Conservation (phyloP, 2,113 vertebrate genomes). For the Cyprinodon brontotheroides region DNA sequence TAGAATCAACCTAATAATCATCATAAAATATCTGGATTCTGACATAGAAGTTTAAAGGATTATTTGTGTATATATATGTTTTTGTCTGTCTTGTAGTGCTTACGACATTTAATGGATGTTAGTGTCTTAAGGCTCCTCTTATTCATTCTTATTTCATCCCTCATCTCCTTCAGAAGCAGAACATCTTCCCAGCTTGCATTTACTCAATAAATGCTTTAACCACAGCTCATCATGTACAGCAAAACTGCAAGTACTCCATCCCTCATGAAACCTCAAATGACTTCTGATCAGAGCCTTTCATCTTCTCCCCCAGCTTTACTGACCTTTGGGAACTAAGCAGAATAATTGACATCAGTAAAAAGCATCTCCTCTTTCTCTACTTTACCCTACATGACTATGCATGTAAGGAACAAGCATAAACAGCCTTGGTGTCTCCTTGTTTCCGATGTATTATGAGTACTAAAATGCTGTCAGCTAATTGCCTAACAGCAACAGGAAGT, state of each 20-base stretch:
- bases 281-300: not conserved
- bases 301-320: not conserved
- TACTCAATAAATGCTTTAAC: not conserved
- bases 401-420: not conserved
- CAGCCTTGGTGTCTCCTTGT: slow-evolving; percentile 28
- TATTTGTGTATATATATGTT: not conserved
- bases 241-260: too few species aligned
- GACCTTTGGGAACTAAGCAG: not conserved
- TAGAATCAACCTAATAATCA: too few species aligned
- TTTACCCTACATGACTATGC: not conserved
- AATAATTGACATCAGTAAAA: not conserved
- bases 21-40: not conserved
- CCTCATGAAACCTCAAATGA: too few species aligned
- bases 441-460: slow-evolving; percentile 28
- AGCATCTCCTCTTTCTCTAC: not conserved
- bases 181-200: not conserved
- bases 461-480: slow-evolving; percentile 44
- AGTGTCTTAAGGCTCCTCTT: too few species aligned
- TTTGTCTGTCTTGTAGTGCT: not conserved
- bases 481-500: slow-evolving; percentile 44
- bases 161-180: not conserved
- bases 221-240: not conserved
- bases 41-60: not conserved
- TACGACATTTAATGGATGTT: not conserved
- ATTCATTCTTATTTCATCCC: not conserved